Conservation (phyloP, 2,113 vertebrate genomes). For the Phoxinus phoxinus region DNA sequence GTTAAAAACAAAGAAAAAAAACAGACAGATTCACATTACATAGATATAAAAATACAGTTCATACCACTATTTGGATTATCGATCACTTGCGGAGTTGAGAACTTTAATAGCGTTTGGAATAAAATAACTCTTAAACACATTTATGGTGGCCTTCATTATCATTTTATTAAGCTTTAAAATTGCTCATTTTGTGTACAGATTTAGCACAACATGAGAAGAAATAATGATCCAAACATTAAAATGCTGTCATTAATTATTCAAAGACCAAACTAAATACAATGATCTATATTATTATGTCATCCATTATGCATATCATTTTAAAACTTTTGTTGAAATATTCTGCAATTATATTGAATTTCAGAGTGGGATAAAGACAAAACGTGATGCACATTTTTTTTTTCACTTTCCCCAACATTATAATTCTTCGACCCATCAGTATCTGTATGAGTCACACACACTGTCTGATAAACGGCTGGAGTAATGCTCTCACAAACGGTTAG, state of each 20-base stretch:
- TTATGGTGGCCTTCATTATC: not conserved
- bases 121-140: no score
- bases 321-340: not conserved
- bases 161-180: not conserved
- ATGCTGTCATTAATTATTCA: no score
- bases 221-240: no score
- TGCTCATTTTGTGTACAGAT: not conserved
- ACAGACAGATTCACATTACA: no score
- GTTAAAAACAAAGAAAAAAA: no score
- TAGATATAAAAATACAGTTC: no score
- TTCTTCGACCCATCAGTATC: constrained; percentile 12
- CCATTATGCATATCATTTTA: not conserved
- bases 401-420: not conserved
- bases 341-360: not conserved
- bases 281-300: no score
- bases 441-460: not conserved
- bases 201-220: not conserved
- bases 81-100: no score
- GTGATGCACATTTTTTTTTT: not conserved
- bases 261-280: no score
- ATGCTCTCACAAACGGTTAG: constrained; percentile 31
- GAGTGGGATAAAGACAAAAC: not conserved
- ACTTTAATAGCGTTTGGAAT: no score
- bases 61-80: no score
- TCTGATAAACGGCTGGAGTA: constrained; percentile 1